Conservation (phyloP, 2,888 invertebrate species). For the Luperina nickerlii region DNA sequence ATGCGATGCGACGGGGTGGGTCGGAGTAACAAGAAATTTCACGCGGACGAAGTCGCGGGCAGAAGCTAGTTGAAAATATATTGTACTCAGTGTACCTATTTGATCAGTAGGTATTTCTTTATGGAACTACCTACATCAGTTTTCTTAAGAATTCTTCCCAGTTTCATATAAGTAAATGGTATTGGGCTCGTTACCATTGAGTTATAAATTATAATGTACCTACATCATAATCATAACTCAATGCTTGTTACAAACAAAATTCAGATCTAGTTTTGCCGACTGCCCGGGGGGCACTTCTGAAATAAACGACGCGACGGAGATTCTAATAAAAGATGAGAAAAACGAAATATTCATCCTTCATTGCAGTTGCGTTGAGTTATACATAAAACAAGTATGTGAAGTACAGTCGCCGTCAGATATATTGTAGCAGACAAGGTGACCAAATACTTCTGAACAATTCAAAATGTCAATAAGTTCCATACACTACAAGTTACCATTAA, state of each 20-base stretch:
- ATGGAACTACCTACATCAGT: neutral
- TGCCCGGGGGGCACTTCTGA: neutral
- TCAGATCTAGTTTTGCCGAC: neutral
- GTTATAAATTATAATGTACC: no score
- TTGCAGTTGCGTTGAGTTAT: neutral
- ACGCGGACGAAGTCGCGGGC: no score
- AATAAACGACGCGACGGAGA: constrained; percentile 4
- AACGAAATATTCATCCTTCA: neutral
- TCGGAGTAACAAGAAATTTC: no score
- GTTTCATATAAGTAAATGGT: neutral
- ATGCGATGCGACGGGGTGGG: no score
- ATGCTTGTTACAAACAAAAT: neutral
- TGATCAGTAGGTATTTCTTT: neutral
- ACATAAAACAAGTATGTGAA: neutral
- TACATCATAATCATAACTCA: no score
- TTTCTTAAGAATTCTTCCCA: neutral
- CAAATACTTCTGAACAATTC: no score
- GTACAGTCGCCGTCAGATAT: no score
- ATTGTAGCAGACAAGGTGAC: no score
- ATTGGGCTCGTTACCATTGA: neutral
- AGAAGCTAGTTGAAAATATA: neutral
- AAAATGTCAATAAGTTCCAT: no score
- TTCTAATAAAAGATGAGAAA: neutral
- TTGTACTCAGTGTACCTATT: no score
- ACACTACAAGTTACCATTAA: no score